Evolutionary conservation across 2,113 vertebrate species (phyloP).

Genomic region (Prolemur simus): DNA sequence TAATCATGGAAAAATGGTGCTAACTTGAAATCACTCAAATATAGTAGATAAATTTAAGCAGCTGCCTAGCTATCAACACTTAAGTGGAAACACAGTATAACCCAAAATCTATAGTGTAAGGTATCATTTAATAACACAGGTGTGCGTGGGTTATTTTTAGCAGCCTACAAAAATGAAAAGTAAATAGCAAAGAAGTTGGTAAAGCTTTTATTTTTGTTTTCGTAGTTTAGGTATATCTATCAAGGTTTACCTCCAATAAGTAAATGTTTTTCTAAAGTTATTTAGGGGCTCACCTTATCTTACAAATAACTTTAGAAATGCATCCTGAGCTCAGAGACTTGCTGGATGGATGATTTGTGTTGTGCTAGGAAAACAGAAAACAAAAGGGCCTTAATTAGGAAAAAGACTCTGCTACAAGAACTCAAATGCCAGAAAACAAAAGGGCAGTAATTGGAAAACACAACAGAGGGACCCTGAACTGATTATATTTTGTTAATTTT

Average conservation of each 20-base stretch:
- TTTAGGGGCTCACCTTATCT: not conserved
- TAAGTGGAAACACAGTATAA: not conserved
- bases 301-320: not conserved
- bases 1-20: slow-evolving; percentile 44
- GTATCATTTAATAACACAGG: slow-evolving; percentile 31
- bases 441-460: not conserved
- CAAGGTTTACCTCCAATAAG: not conserved
- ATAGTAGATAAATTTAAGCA: slow-evolving; percentile 15
- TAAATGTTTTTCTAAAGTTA: not conserved
- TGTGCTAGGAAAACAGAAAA: not conserved
- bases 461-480: not conserved
- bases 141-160: slow-evolving; percentile 62
- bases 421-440: not conserved
- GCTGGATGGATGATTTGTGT: not conserved
- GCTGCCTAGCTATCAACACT: not conserved
- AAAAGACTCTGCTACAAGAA: not conserved
- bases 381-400: not conserved
- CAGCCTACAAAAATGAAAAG: not conserved
- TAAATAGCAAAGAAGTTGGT: slow-evolving; percentile 41
- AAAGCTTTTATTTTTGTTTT: not conserved
- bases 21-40: slow-evolving; percentile 18
- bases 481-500: slow-evolving; percentile 29
- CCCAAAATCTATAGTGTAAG: not conserved
- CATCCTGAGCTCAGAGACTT: not conserved
- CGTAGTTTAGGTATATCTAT: not conserved